These are phyloP conservation scores for Nysson spinosus DNA, from an alignment of 2,888 invertebrate genomes.

Conservation along the genomic window DNA sequence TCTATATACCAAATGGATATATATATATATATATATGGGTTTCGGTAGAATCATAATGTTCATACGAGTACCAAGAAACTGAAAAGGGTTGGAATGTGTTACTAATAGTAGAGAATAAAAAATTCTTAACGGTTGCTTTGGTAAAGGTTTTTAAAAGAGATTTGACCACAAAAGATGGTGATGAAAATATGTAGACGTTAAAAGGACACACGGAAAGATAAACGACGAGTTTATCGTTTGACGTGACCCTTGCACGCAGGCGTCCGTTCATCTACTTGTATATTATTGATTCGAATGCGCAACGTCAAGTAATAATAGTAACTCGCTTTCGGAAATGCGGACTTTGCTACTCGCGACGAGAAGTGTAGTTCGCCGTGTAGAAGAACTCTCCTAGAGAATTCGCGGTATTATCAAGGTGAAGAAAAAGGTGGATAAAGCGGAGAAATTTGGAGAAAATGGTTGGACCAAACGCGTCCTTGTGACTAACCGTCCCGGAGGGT, in stretches of 20 bases:
- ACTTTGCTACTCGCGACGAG: constrained; percentile 17
- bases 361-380: background rate
- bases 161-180: too few species aligned
- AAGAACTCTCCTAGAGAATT: constrained; percentile 3
- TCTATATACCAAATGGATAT: too few species aligned
- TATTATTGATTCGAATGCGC: constrained; percentile 76
- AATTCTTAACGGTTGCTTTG: too few species aligned
- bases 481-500: constrained; percentile 68
- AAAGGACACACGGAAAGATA: background rate
- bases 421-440: constrained; percentile 17
- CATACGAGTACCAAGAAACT: too few species aligned
- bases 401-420: background rate
- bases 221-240: background rate
- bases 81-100: too few species aligned
- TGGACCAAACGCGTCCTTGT: constrained; percentile 66
- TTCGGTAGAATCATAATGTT: too few species aligned
- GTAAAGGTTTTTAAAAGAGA: too few species aligned
- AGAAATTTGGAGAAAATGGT: constrained; percentile 54
- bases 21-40: too few species aligned
- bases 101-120: too few species aligned
- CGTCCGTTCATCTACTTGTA: constrained; percentile 62
- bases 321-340: constrained; percentile 44
- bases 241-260: constrained; percentile 57
- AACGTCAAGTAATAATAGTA: constrained; percentile 52
- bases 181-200: too few species aligned